Evolutionary conservation across 1,140 invertebrate species (phyloP).

Genomic region (Calephelis nemesis): DNA sequence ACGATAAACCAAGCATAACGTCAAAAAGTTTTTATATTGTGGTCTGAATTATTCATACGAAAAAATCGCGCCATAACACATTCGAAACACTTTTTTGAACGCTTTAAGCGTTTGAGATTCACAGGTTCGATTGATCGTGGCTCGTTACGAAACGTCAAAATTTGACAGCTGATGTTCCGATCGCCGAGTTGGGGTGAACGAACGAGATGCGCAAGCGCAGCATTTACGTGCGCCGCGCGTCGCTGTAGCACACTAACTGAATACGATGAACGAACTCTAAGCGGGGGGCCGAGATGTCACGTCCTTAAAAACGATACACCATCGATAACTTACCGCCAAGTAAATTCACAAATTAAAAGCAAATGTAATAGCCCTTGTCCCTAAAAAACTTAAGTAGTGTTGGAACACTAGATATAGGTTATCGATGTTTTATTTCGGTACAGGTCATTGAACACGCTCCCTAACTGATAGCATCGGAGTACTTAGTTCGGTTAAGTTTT

Average conservation of each 20-base stretch:
- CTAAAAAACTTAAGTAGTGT: background rate
- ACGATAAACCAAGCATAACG: constrained; percentile 33
- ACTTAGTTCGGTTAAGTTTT: too few relatives aligned
- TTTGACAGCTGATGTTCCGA: constrained; percentile 65
- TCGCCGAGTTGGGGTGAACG: constrained; percentile 61
- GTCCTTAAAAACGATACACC: constrained; percentile 56
- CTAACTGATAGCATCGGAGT: too few relatives aligned
- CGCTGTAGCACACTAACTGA: constrained; percentile 54
- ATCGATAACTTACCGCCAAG: constrained; percentile 55
- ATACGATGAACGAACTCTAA: constrained; percentile 30
- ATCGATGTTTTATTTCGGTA: too few relatives aligned
- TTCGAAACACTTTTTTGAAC: constrained; percentile 32
- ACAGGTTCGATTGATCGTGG: constrained; percentile 37
- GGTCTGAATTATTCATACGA: constrained; percentile 46
- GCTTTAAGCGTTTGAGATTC: constrained; percentile 32
- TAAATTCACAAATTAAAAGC: background rate
- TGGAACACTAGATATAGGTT: background rate
- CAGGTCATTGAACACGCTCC: too few relatives aligned
- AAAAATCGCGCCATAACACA: constrained; percentile 44
- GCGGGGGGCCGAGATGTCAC: constrained; percentile 60
- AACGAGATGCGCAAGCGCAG: constrained; percentile 51
- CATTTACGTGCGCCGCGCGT: constrained; percentile 48
- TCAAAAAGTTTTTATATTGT: constrained; percentile 49
- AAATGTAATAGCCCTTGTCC: too few relatives aligned
- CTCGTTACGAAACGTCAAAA: constrained; percentile 62